Percentiles rank a stretch among this genome's conserved stretches.
phyloP scores from a whole-genome alignment of 2,797 vertebrate species.

The Cyclura pinguis region DNA sequence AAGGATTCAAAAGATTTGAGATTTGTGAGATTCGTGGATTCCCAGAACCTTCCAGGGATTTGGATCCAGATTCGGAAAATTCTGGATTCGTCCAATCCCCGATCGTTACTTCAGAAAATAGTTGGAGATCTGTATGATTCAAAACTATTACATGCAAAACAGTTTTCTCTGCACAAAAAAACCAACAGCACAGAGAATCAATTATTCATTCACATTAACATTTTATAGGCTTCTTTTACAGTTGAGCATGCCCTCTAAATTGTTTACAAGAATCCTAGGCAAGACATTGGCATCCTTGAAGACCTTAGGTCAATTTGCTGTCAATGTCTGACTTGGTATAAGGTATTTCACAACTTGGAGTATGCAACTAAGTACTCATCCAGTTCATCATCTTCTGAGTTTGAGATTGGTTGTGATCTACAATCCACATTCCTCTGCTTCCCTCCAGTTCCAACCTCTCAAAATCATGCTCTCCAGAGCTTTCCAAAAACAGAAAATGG shows the following conservation, averaged over 20 bases:
- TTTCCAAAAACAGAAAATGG: too few relatives aligned
- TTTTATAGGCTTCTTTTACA: not conserved
- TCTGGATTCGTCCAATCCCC: too few relatives aligned
- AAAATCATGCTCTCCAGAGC: too few relatives aligned
- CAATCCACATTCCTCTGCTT: not conserved
- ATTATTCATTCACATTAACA: not conserved
- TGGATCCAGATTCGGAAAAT: too few relatives aligned
- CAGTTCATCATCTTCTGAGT: not conserved
- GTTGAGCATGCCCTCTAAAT: not conserved
- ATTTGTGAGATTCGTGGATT: too few relatives aligned
- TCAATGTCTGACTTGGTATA: not conserved
- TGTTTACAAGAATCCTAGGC: not conserved
- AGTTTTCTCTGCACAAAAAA: not conserved
- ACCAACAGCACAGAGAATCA: not conserved
- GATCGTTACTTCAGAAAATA: not conserved
- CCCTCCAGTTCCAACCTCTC: too few relatives aligned
- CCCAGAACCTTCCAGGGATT: too few relatives aligned
- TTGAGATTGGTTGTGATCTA: not conserved
- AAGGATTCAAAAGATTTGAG: too few relatives aligned
- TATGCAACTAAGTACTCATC: not conserved
- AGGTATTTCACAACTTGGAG: not conserved
- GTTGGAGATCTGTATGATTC: not conserved
- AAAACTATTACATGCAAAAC: not conserved
- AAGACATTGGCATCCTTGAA: not conserved
- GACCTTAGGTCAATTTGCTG: not conserved